Evolutionary conservation across 2,797 vertebrate species (phyloP), one percentile per base, ranked within the genome.

Genomic region (Furcifer pardalis): DNA sequence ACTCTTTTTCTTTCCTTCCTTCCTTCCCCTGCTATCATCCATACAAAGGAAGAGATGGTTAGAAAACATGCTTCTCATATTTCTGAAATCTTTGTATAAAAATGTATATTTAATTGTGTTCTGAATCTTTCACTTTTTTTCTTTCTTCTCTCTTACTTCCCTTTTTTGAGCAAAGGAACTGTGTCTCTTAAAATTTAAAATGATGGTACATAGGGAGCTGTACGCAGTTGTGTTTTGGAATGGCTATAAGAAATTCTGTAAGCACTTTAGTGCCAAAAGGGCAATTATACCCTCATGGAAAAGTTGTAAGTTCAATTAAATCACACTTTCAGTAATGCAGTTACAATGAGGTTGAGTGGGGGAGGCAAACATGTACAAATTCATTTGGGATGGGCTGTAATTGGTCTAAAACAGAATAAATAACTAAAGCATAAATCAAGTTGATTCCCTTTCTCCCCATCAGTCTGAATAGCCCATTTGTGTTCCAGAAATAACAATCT

Each of bases 381-480:
- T 82, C 10, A 65, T 79, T 59, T 81, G 62, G 83, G 49, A n/a
- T 10, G 86, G 65, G 25, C 77, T 37, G 3, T 25, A 72, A 35
- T 32, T 35, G 79, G 84, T 75, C 7, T 69, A 87, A 83, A 83
- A 32, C 13, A 87, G 78, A 84, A 63, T 37, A 3, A 79, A 77
- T 0, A 35, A 35, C 88, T 85, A 30, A 79, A n/a, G 32, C 65
- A 3, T 25, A 77, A 84, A 83, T 17, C 0, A 82, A 2, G 2
- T 77, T 19, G 69, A 49, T 77, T 85, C 66, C 40, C 52, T 71
- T 30, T 65, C 72, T 56, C 68, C 81, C 60, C 3, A 12, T 1
- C 32, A 80, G 7, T 71, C 35, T 66, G 81, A 46, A 10, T 40
- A 27, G 3, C 44, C 32, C 59, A 56, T 19, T 42, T 21, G 77